Evolutionary conservation across 2,888 invertebrate species (phyloP), one percentile per base, ranked within the genome.

Genomic region (Cosmorhoe ocellata): DNA sequence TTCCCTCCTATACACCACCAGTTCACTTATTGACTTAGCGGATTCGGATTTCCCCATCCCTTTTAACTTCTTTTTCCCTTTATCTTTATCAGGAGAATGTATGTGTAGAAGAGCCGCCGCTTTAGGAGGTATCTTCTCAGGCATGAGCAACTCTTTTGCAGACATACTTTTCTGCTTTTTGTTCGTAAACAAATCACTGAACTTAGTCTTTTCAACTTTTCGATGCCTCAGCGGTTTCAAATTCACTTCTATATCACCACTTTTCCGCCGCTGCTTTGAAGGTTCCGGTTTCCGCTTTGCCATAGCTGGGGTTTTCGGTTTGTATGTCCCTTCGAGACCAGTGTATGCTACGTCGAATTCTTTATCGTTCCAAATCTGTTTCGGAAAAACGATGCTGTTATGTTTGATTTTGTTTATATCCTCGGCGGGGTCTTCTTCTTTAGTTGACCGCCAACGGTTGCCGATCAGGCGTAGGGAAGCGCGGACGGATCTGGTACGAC

Each of bases 401-500:
- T 73, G 78, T 63, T 85, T 85, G 56, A 83, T 71, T 28, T 75
- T 71, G 30, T 84, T 79, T 14, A 80, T 68, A 33, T 84, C 78
- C 28, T 81, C 83, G 26, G 74, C 56, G 8, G 77, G 58, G 48
- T 81, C 82, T 39, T 86, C 89, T 63, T 87, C 89, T 56, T 86
- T 88, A 45, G 71, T 74, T 37, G 86, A 79, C 64, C 92, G 91
- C 85, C 93, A 92, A 75, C 93, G 92, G 67, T 91, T 91, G 54
- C 93, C 92, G 52, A 95, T 92, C 74, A 93, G 79, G 61, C 94
- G 92, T 63, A 95, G 82, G 62, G 94, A 94, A 63, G 94, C 93
- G 67, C 94, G 91, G 74, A 94, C 93, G 60, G 94, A 94, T 77
- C 93, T 91, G 61, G 94, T 91, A 62, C 94, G 92, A 61, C 93